These are phyloP conservation scores for Oikopleura dioica DNA, from an alignment of 23 tunicate genomes.

Conservation along the genomic window DNA sequence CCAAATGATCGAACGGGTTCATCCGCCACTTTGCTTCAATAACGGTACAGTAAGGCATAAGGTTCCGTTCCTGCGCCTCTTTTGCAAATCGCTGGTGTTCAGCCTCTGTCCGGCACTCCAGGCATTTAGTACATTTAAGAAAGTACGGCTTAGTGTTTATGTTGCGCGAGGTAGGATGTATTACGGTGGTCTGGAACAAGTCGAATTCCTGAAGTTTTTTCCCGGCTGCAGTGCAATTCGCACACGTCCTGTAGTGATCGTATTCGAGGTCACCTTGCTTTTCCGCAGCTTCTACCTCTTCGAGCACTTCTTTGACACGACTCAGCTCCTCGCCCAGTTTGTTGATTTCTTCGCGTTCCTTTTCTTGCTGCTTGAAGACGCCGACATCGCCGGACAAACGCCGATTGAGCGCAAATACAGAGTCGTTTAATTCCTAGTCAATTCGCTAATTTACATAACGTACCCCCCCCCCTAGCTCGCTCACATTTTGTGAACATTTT, in stretches of 20 bases:
- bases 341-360: too few relatives aligned
- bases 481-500: too few relatives aligned
- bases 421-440: too few relatives aligned
- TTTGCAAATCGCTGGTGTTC: not conserved
- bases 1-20: slow-evolving; percentile 54
- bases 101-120: not conserved
- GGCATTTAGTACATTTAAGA: slow-evolving; percentile 1
- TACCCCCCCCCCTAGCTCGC: too few relatives aligned
- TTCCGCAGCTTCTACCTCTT: slow-evolving; percentile 54
- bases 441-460: too few relatives aligned
- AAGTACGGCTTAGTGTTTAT: not conserved
- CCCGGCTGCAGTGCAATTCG: slow-evolving; percentile 68
- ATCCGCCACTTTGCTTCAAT: slow-evolving; percentile 31
- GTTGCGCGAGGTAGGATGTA: not conserved
- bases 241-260: slow-evolving; percentile 35
- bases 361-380: too few relatives aligned
- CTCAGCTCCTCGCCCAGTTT: too few relatives aligned
- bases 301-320: too few relatives aligned
- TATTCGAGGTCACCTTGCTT: slow-evolving; percentile 47
- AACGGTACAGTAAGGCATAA: slow-evolving; percentile 33
- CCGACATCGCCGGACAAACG: too few relatives aligned
- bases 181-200: not conserved
- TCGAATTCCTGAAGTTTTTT: slow-evolving; percentile 2
- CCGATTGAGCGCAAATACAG: too few relatives aligned
- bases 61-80: not conserved